Evolutionary conservation across 2,113 vertebrate genomes (phyloP).

Genomic region (Nanorana parkeri): DNA sequence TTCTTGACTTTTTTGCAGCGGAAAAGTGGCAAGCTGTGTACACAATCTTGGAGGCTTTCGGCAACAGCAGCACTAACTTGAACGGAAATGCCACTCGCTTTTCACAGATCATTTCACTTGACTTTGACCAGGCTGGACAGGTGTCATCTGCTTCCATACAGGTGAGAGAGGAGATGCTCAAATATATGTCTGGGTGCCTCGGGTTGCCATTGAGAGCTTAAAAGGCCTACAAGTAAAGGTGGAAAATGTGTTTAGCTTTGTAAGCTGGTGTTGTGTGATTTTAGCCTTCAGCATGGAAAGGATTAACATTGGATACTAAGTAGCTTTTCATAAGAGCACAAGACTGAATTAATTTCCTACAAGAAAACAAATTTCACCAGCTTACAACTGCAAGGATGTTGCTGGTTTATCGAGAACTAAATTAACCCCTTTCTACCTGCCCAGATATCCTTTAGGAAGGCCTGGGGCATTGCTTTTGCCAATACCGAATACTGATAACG

Average conservation of each 20-base stretch:
- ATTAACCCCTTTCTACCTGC: too few species aligned
- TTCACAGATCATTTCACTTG: conserved; percentile 93
- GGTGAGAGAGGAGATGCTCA: conserved; percentile 72
- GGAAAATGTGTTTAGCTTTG: conserved; percentile 3
- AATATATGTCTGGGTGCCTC: neutral
- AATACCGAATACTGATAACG: too few species aligned
- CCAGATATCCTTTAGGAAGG: too few species aligned
- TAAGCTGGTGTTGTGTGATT: conserved; percentile 14
- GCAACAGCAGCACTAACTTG: conserved; percentile 88
- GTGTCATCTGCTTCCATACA: conserved; percentile 95
- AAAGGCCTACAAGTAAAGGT: neutral
- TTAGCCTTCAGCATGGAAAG: conserved; percentile 25
- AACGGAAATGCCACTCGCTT: conserved; percentile 92
- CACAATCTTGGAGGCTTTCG: conserved; percentile 94
- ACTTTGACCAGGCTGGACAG: conserved; percentile 96
- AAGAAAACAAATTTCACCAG: neutral
- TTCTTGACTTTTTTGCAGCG: conserved; percentile 69
- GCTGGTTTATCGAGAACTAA: too few species aligned
- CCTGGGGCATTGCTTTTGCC: too few species aligned
- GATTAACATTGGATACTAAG: conserved; percentile 18
- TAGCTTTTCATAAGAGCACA: conserved; percentile 20
- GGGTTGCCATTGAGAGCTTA: neutral
- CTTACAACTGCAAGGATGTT: neutral
- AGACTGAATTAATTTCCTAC: neutral
- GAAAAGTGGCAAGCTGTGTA: conserved; percentile 98